Evolutionary conservation across 1,140 invertebrate genomes (phyloP).

Genomic region (Condylostylus longicornis): DNA sequence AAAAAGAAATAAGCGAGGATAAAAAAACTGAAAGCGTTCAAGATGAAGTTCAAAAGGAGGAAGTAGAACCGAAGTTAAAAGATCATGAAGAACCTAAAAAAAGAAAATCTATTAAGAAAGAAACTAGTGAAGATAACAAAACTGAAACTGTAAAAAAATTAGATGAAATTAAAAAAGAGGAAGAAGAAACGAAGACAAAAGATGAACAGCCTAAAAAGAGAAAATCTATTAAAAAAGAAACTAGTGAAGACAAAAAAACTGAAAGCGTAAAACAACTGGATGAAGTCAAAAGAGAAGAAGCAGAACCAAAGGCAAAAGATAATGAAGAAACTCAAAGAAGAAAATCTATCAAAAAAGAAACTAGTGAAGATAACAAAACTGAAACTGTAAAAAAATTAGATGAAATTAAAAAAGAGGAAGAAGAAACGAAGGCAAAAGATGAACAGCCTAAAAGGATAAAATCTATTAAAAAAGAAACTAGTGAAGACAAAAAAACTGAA

Average conservation of each 20-base stretch:
- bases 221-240: neutral
- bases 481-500: neutral
- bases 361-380: neutral
- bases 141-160: slow-evolving; percentile 9
- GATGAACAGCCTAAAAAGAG: neutral
- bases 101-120: slow-evolving; percentile 7
- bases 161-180: slow-evolving; percentile 6
- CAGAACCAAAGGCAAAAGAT: slow-evolving; percentile 8
- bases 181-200: slow-evolving; percentile 3
- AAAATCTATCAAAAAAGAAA: neutral
- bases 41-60: neutral
- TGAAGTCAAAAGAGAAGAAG: neutral
- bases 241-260: neutral
- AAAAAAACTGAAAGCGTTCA: slow-evolving; percentile 6
- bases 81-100: slow-evolving; percentile 8
- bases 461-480: neutral
- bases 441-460: neutral
- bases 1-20: neutral
- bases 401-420: slow-evolving; percentile 3
- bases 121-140: slow-evolving; percentile 7
- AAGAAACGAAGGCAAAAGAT: slow-evolving; percentile 1
- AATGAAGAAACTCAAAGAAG: neutral
- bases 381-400: slow-evolving; percentile 1
- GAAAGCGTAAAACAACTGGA: neutral
- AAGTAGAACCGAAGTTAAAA: slow-evolving; percentile 3